These are phyloP conservation scores for Sylvietta virens DNA, from an alignment of 2,113 vertebrate genomes.

Conservation along the genomic window DNA sequence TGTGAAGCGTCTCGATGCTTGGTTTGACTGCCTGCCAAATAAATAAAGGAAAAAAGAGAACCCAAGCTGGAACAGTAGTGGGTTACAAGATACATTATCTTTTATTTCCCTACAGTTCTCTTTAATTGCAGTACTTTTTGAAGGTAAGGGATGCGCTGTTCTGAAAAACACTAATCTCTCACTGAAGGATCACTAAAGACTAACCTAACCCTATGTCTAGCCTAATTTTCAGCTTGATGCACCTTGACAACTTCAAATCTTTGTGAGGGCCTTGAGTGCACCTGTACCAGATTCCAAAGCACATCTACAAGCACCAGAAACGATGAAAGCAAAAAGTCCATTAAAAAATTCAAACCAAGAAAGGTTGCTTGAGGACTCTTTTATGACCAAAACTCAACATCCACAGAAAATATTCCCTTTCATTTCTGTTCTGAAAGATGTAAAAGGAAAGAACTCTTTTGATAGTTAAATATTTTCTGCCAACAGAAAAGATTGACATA, in stretches of 20 bases:
- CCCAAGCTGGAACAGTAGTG: not conserved
- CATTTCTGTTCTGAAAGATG: not conserved
- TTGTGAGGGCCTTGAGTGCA: not conserved
- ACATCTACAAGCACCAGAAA: accelerated
- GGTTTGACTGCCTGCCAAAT: not conserved
- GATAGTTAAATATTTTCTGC: not conserved
- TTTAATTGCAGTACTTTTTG: not conserved
- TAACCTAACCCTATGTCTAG: not conserved
- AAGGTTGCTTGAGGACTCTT: not conserved
- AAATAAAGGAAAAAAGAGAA: not conserved
- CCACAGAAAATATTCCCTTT: not conserved
- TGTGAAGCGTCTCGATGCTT: not conserved
- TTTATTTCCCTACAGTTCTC: not conserved
- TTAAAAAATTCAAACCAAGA: not conserved
- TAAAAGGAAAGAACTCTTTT: not conserved
- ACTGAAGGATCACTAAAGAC: not conserved
- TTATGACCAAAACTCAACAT: not conserved
- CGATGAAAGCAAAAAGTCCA: not conserved
- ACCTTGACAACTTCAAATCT: not conserved
- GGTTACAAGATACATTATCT: not conserved
- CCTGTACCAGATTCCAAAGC: not conserved
- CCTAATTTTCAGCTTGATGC: not conserved
- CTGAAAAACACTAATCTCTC: not conserved
- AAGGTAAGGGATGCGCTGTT: not conserved
- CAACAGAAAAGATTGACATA: not conserved